Percentiles rank a stretch among this genome's conserved stretches.
Conservation (phyloP, 2,797 vertebrate species). For the Vipera latastei region DNA sequence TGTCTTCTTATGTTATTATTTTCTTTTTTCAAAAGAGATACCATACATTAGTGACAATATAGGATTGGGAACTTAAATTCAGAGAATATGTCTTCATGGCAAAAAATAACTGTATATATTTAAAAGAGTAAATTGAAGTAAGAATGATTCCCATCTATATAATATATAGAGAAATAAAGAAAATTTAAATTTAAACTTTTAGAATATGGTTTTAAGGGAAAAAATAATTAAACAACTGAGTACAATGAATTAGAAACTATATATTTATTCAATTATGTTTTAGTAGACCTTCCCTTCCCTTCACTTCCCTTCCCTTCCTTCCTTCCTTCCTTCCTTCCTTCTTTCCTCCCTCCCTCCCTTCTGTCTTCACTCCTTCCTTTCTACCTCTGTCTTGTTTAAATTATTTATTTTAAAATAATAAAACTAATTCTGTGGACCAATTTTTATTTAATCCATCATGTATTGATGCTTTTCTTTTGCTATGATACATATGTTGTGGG, state of each 20-base stretch:
- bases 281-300: not conserved
- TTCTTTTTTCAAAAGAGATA: not conserved
- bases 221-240: not conserved
- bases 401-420: not conserved
- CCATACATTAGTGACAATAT: not conserved
- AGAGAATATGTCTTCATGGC: not conserved
- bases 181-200: not conserved
- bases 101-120: not conserved
- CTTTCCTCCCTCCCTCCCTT: not conserved
- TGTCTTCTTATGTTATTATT: not conserved
- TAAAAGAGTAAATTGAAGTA: not conserved
- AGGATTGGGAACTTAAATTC: not conserved
- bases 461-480: not conserved
- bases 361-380: not conserved
- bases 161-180: not conserved
- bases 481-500: no score
- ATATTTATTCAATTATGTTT: not conserved
- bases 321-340: not conserved
- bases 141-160: not conserved
- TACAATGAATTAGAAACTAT: not conserved
- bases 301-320: no score
- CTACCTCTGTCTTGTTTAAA: not conserved
- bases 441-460: not conserved
- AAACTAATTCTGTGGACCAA: not conserved
- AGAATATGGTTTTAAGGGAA: not conserved